Evolutionary conservation across 2,113 vertebrate species (phyloP).

Genomic region (Callospermophilus lateralis): DNA sequence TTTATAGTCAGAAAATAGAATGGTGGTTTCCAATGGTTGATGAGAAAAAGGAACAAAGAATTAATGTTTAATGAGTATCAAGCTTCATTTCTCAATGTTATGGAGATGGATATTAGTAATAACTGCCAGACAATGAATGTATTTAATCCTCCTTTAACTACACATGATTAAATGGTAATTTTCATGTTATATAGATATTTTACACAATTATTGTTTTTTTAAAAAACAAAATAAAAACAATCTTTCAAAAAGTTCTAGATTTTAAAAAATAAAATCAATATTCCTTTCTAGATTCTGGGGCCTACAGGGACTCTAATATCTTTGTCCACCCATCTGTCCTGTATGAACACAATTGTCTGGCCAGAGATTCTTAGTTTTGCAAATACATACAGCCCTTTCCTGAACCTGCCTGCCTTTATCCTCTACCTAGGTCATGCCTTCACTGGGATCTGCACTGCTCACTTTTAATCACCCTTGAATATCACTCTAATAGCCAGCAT

Average conservation of each 20-base stretch:
- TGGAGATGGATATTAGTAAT: rapidly evolving
- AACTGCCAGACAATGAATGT: not conserved
- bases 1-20: too few relatives aligned
- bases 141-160: not conserved
- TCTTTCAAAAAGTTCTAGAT: not conserved
- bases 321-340: too few relatives aligned
- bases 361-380: not conserved
- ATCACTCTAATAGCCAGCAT: not conserved
- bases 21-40: not conserved
- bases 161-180: not conserved
- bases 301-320: not conserved
- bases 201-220: not conserved
- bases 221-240: too few relatives aligned
- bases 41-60: rapidly evolving
- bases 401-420: not conserved
- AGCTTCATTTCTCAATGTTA: not conserved
- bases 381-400: not conserved
- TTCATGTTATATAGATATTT: not conserved
- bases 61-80: rapidly evolving
- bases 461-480: not conserved
- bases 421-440: not conserved
- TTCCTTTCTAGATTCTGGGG: not conserved
- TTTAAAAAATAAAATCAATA: not conserved
- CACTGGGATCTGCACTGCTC: too few relatives aligned
- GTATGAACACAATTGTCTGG: not conserved